Percentiles rank a stretch among this genome's conserved stretches.
Evolutionary conservation across 1,140 invertebrate genomes (phyloP).

Genomic region (Helicoverpa zea): DNA sequence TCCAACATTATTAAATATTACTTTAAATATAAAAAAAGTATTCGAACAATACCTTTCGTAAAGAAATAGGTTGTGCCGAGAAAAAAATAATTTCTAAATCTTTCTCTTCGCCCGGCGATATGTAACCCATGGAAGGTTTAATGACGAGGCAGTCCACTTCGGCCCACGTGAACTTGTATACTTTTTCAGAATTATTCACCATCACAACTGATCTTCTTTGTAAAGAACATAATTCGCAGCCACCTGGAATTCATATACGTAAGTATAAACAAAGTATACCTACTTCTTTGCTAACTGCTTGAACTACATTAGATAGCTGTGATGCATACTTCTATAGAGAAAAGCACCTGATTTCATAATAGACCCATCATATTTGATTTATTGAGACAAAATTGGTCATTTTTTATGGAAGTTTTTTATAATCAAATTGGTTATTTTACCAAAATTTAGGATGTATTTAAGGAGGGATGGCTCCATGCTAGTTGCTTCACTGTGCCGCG

Average conservation of each 20-base stretch:
- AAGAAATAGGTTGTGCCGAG: constrained; percentile 63
- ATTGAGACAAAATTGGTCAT: no score
- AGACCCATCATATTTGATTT: no score
- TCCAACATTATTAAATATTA: not conserved
- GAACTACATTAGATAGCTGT: no score
- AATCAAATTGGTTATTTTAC: constrained; percentile 49
- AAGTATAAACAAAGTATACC: not conserved
- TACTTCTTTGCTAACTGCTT: no score
- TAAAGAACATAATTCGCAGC: constrained; percentile 71
- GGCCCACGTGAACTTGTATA: constrained; percentile 78
- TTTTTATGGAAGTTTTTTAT: no score
- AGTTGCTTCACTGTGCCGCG: constrained; percentile 62
- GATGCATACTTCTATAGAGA: no score
- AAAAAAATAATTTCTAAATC: constrained; percentile 81
- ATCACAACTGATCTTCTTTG: constrained; percentile 76
- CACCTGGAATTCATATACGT: constrained; percentile 58
- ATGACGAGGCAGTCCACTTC: constrained; percentile 68
- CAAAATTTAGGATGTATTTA: constrained; percentile 80
- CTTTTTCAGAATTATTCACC: constrained; percentile 81
- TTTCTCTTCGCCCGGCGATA: constrained; percentile 82
- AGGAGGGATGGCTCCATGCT: constrained; percentile 63
- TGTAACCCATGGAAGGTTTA: constrained; percentile 76
- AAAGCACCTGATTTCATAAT: not conserved
- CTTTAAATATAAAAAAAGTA: constrained; percentile 24
- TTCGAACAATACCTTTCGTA: constrained; percentile 68